These are phyloP conservation scores for Sebastes taczanowskii DNA, from an alignment of 2,797 vertebrate genomes.

Conservation along the genomic window DNA sequence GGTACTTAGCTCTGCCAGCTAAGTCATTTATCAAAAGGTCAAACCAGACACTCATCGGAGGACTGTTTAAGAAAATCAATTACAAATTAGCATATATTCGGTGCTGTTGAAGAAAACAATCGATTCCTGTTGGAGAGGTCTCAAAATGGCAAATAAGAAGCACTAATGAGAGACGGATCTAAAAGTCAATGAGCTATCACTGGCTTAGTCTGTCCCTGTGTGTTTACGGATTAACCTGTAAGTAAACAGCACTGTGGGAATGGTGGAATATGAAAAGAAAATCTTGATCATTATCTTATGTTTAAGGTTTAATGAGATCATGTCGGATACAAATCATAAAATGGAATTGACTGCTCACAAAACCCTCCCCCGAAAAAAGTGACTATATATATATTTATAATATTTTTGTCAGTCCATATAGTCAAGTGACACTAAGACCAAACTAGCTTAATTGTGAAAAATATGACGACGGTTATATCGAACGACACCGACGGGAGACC, in stretches of 20 bases:
- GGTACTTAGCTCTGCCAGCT: constrained; percentile 17
- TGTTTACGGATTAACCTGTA: constrained; percentile 13
- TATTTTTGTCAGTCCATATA: no score
- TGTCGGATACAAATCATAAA: background rate
- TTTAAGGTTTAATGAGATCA: background rate
- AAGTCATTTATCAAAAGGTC: constrained; percentile 53
- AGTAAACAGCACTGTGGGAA: background rate
- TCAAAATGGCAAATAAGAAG: constrained; percentile 47
- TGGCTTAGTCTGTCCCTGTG: background rate
- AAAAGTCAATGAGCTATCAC: constrained; percentile 45
- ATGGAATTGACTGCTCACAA: background rate
- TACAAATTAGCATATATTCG: constrained; percentile 54
- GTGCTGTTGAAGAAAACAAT: constrained; percentile 33
- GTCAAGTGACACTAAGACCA: no score
- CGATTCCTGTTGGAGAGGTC: constrained; percentile 24
- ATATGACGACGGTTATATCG: no score
- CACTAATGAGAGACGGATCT: constrained; percentile 50
- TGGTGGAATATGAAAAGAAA: background rate
- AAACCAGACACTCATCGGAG: constrained; percentile 27
- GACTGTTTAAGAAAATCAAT: constrained; percentile 46
- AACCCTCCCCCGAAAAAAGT: background rate
- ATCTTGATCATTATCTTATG: background rate
- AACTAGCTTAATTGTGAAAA: no score
- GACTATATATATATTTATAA: no score
- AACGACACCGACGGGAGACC: no score